Evolutionary conservation across 2,113 vertebrate species (phyloP), one percentile per base, ranked within the genome.

Genomic region (Gnathonemus echidnorhynchus): DNA sequence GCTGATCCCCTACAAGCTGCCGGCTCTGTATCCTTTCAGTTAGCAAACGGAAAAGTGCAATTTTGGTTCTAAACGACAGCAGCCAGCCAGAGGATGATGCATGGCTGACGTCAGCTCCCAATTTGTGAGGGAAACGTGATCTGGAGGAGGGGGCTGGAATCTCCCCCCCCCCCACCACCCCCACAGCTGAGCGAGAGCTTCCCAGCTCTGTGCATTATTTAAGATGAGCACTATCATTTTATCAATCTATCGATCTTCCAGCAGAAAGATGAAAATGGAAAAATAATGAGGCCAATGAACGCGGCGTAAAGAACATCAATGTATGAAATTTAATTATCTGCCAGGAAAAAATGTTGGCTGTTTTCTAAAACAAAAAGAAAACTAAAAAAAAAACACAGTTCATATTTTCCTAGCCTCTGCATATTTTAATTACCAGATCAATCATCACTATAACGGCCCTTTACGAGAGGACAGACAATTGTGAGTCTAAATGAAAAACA

Each of bases 391-490:
- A 94, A 93, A 95, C 94, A 39, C 94, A 92, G 93, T 95, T 96
- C 95, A 96, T 96, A 96, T 96, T 96, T 96, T 92, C 95, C 94
- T 94, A 52, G 93, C 94, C 95, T 96, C 94, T 95, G 95, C 95
- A 96, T 96, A 96, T 96, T 96, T 96, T 96, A 96, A 96, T 96
- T 96, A 96, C 93, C 95, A 96, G 96, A 96, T 96, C 96, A 96
- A 96, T 96, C 96, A 96, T 95, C 95, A 95, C 94, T 94, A 93
- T 93, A 91, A 94, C 91, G 89, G 93, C 53, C 91, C 89, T 93
- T 92, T 89, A 92, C 91, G 93, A 89, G 94, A 95, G 93, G 92
- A 92, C 92, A 93, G 95, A 95, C 95, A 96, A 96, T 95, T 96
- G 95, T 95, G 90, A 94, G 94, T 95, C 93, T 95, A 95, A 96